A percentile compares a stretch with the other conserved stretches of the same genome.
phyloP scores from a whole-genome alignment of 2,888 invertebrate species.

The Matsumyia berberina region DNA sequence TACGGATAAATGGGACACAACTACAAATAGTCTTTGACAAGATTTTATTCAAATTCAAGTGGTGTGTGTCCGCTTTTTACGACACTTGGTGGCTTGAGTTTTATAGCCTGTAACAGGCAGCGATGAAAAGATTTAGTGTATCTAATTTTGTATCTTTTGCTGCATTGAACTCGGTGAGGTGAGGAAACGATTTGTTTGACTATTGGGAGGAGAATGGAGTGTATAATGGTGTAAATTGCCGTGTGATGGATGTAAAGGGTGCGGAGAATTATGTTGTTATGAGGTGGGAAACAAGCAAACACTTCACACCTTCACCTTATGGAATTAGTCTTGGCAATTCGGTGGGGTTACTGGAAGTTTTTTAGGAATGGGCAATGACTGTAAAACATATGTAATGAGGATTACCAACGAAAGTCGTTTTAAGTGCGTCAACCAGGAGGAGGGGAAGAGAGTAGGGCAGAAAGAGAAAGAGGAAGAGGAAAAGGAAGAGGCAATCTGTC shows the following conservation, averaged over 20 bases:
- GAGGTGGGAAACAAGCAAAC: not conserved
- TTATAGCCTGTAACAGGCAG: conserved; percentile 43
- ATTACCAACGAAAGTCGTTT: too few species aligned
- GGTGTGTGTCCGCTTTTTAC: conserved; percentile 38
- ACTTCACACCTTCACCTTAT: too few species aligned
- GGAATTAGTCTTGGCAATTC: too few species aligned
- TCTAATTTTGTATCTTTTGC: conserved; percentile 42
- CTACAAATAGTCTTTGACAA: conserved; percentile 24
- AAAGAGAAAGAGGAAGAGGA: too few species aligned
- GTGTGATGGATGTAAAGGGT: conserved; percentile 3
- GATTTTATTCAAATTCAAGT: conserved; percentile 51
- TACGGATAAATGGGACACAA: conserved; percentile 3
- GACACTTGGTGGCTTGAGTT: conserved; percentile 50
- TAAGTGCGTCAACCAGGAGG: too few species aligned
- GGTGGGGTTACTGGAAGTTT: too few species aligned
- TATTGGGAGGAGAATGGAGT: conserved; percentile 18
- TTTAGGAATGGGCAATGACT: too few species aligned
- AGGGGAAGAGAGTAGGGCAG: too few species aligned
- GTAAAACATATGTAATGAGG: too few species aligned
- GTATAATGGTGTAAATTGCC: conserved; percentile 23
- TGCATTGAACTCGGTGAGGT: conserved; percentile 10
- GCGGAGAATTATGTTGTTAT: not conserved
- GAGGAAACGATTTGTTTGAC: conserved; percentile 14
- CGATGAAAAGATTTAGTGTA: conserved; percentile 46
- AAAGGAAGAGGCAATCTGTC: too few species aligned